phyloP scores from a whole-genome alignment of 2,888 invertebrate species.

The Diarsia rubi region DNA sequence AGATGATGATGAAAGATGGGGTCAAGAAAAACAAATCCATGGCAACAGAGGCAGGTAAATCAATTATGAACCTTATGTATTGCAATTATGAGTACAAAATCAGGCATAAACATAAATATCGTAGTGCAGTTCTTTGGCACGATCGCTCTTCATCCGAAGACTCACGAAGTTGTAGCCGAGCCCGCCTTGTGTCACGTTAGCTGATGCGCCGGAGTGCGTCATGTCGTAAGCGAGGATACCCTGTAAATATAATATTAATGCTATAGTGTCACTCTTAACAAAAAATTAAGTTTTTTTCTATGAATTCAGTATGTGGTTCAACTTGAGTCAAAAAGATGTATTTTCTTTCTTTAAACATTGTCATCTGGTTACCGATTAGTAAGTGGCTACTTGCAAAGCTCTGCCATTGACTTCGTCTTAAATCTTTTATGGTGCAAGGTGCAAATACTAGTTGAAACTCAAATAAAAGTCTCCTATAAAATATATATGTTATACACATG shows the following conservation, averaged over 20 bases:
- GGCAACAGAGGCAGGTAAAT: neutral
- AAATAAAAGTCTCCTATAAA: neutral
- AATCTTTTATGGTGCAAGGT: neutral
- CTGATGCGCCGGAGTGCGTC: slow-evolving; percentile 75
- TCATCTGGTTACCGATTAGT: neutral
- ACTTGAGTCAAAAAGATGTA: too few species aligned
- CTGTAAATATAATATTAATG: too few species aligned
- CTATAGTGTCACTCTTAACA: too few species aligned
- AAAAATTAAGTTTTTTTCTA: neutral
- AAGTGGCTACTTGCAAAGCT: neutral
- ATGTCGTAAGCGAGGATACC: slow-evolving; percentile 73
- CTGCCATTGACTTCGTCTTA: neutral
- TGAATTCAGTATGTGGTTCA: neutral
- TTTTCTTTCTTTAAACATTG: neutral
- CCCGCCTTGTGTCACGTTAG: slow-evolving; percentile 81
- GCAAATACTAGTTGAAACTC: neutral
- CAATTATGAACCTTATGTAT: neutral
- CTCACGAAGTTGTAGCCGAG: slow-evolving; percentile 78
- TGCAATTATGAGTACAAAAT: neutral
- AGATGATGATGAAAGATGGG: too few species aligned
- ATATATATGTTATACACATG: neutral
- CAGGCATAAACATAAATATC: slow-evolving; percentile 61
- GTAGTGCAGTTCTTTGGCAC: slow-evolving; percentile 68
- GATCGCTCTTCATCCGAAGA: slow-evolving; percentile 82
- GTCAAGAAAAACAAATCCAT: neutral